Percentiles rank a stretch among this genome's conserved stretches.
Evolutionary conservation across 1,140 invertebrate species (phyloP).

Genomic region (Pseudomyrmex concolor): DNA sequence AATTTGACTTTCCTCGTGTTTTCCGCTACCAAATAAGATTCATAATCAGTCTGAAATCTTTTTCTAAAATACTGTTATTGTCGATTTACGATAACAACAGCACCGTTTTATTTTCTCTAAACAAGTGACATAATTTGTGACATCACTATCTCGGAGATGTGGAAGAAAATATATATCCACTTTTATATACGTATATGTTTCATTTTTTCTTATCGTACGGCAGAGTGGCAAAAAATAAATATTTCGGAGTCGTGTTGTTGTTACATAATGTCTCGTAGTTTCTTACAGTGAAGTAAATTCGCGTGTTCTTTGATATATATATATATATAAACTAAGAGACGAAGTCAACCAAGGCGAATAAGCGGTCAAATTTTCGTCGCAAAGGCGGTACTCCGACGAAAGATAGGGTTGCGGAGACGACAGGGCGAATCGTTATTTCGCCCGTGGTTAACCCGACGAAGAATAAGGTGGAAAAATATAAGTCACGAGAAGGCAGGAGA

Average conservation of each 20-base stretch:
- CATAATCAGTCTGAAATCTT: background rate
- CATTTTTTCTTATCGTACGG: no score
- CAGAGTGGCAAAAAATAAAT: background rate
- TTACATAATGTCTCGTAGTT: background rate
- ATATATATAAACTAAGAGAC: no score
- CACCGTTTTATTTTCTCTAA: no score
- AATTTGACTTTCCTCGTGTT: constrained; percentile 72
- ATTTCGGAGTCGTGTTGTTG: background rate
- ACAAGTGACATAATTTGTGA: no score
- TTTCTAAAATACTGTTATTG: background rate
- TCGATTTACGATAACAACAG: background rate
- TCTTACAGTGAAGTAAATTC: background rate
- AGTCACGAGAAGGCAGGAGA: constrained; percentile 59
- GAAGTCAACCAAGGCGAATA: constrained; percentile 23
- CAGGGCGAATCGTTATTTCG: background rate
- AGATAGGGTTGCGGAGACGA: background rate
- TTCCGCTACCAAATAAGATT: constrained; percentile 30
- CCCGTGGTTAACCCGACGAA: constrained; percentile 41
- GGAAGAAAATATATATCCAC: background rate
- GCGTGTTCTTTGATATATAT: no score
- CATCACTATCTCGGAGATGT: background rate
- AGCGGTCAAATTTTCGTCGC: constrained; percentile 38
- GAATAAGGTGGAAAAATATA: constrained; percentile 75
- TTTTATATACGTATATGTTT: no score
- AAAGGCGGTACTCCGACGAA: background rate